Conservation (phyloP, 2,797 vertebrate genomes). For the Eulemur rubriventer region DNA sequence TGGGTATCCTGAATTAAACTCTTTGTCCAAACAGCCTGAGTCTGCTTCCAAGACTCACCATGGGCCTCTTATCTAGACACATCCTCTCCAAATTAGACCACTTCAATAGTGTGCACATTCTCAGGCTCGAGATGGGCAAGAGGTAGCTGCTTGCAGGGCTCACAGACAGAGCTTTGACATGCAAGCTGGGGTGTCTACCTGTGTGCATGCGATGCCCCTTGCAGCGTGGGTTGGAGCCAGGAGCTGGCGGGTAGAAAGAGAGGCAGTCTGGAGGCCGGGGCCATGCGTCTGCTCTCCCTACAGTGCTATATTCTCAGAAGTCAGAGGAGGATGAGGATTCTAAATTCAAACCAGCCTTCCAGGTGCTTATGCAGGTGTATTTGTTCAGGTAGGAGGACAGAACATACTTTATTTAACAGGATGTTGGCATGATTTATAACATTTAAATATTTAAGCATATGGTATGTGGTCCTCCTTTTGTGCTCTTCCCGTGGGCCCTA, state of each 20-base stretch:
- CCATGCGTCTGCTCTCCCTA: accelerated
- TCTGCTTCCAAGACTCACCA: background rate
- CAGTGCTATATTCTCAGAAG: background rate
- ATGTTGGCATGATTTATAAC: background rate
- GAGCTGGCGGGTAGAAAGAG: background rate
- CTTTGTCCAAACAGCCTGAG: background rate
- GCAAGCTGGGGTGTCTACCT: background rate
- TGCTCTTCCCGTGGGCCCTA: background rate
- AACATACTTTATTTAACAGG: conserved; percentile 7
- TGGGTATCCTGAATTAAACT: background rate
- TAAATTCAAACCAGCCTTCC: background rate
- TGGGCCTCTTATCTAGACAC: background rate
- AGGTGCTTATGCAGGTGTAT: background rate
- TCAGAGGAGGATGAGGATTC: background rate
- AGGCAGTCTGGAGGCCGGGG: background rate
- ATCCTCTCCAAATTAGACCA: background rate
- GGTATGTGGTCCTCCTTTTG: background rate
- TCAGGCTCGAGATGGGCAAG: background rate
- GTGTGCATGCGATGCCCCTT: background rate
- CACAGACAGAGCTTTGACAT: background rate
- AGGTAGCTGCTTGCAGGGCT: background rate
- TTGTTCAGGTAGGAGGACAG: background rate
- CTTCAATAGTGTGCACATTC: background rate
- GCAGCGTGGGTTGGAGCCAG: background rate
- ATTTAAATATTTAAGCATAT: conserved; percentile 30